Evolutionary conservation across 2,888 invertebrate species (phyloP).

Genomic region (Aphidoletes aphidimyza): DNA sequence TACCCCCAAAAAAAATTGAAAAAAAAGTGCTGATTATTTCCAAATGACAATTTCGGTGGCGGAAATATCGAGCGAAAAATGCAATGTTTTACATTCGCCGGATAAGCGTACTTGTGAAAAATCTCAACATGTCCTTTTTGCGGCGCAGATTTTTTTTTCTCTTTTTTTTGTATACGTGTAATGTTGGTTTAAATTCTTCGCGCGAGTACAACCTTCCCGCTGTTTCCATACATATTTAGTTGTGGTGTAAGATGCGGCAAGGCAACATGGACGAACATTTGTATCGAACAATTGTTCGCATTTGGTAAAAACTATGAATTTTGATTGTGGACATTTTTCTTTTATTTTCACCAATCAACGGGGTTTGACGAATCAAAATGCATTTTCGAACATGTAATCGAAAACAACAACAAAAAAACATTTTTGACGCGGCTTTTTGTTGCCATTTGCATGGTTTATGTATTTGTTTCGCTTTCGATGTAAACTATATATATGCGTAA

Average conservation of each 20-base stretch:
- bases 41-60: neutral
- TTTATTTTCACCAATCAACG: neutral
- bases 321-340: neutral
- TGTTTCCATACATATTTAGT: neutral
- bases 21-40: too few relatives aligned
- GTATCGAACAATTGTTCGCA: neutral
- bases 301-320: neutral
- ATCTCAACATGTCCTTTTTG: slow-evolving; percentile 16
- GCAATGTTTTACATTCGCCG: neutral
- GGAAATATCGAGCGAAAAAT: neutral
- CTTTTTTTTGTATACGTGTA: slow-evolving; percentile 34
- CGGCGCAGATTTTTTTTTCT: slow-evolving; percentile 17
- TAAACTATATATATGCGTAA: neutral
- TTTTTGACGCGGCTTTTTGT: slow-evolving; percentile 22
- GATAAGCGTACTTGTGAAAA: neutral
- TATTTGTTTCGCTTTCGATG: neutral
- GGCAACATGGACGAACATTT: slow-evolving; percentile 3
- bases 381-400: too few relatives aligned
- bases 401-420: neutral
- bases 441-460: neutral
- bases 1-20: too few relatives aligned
- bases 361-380: neutral
- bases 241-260: neutral
- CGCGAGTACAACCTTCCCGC: slow-evolving; percentile 24
- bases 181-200: neutral